Conservation (phyloP, 1,140 invertebrate genomes). For the Eumaeus atala region DNA sequence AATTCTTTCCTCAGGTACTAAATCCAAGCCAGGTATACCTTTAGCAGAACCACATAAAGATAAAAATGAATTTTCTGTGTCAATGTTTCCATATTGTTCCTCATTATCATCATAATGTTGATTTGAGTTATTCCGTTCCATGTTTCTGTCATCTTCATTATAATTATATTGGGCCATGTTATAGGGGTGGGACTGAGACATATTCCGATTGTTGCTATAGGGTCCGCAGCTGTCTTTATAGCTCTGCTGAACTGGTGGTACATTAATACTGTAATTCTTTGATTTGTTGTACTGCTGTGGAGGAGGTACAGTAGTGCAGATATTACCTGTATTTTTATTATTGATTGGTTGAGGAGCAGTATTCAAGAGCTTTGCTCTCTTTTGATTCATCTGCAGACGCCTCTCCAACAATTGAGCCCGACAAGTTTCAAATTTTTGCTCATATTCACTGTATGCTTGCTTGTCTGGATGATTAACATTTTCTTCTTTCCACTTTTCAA, state of each 20-base stretch:
- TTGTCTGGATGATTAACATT: constrained; percentile 91
- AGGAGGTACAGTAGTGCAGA: constrained; percentile 12
- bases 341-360: constrained; percentile 28
- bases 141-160: constrained; percentile 19
- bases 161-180: constrained; percentile 24
- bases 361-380: constrained; percentile 67
- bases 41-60: constrained; percentile 41
- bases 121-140: constrained; percentile 9
- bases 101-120: constrained; percentile 16
- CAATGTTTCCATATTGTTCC: neutral
- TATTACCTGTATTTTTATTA: constrained; percentile 28
- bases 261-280: neutral
- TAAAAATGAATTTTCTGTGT: constrained; percentile 30
- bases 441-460: constrained; percentile 86
- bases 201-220: neutral
- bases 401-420: constrained; percentile 83
- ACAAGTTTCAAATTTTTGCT: constrained; percentile 88
- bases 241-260: constrained; percentile 7
- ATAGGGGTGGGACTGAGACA: constrained; percentile 23
- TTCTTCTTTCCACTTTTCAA: constrained; percentile 88
- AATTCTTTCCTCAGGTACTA: constrained; percentile 68
- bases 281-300: neutral
- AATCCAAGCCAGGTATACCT: constrained; percentile 79
- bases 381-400: constrained; percentile 85
- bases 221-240: neutral